Conservation (phyloP, 2,797 vertebrate species). For the Clarias pachynema region DNA sequence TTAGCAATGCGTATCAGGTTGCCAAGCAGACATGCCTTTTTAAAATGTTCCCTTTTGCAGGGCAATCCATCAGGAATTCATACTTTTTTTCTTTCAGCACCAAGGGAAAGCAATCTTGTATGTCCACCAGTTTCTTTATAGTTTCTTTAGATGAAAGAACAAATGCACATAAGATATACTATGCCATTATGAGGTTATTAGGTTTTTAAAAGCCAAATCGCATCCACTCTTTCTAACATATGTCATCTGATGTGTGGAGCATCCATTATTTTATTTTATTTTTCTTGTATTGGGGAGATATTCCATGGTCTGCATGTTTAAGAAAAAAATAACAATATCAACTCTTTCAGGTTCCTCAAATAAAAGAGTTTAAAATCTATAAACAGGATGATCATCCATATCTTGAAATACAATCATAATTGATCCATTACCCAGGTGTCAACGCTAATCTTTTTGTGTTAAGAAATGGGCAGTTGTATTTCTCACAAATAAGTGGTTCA, state of each 20-base stretch:
- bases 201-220: slow-evolving; percentile 4
- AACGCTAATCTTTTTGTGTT: background rate
- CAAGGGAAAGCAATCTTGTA: background rate
- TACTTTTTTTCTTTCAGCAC: slow-evolving; percentile 43
- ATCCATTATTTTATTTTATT: background rate
- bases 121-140: slow-evolving; percentile 4
- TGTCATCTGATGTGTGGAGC: background rate
- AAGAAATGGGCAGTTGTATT: background rate
- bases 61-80: slow-evolving; percentile 42
- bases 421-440: background rate
- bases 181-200: background rate
- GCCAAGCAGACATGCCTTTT: slow-evolving; percentile 52
- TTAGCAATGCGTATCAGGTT: slow-evolving; percentile 52
- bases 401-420: background rate
- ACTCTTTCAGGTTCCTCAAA: background rate
- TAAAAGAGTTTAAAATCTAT: background rate
- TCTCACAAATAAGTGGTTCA: background rate
- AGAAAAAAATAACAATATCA: background rate
- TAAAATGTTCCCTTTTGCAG: slow-evolving; percentile 52
- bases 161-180: background rate
- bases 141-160: background rate
- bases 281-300: background rate
- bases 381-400: background rate
- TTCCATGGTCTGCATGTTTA: background rate
- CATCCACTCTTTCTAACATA: background rate